These are phyloP conservation scores for Phymorhynchus buccinoides DNA, from an alignment of 1,140 invertebrate species.

Conservation along the genomic window DNA sequence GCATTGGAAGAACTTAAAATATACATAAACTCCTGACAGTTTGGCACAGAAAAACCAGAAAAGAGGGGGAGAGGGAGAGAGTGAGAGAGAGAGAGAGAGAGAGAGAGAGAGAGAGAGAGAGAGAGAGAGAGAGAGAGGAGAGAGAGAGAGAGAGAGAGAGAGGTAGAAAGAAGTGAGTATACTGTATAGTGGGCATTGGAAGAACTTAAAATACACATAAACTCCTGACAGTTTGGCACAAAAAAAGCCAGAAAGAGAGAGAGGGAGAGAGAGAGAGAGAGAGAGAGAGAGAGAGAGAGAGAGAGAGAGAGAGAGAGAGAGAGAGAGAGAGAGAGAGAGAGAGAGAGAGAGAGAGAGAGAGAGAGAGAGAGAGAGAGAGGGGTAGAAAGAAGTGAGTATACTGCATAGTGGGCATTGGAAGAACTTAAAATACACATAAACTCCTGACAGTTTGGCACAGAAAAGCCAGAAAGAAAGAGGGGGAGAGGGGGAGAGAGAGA, in stretches of 20 bases:
- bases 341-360: background rate
- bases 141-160: background rate
- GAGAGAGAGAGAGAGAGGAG: background rate
- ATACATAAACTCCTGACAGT: too few species aligned
- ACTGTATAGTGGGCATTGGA: too few species aligned
- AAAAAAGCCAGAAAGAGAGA: background rate
- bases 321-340: background rate
- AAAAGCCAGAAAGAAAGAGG: background rate
- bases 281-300: background rate
- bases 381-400: too few species aligned
- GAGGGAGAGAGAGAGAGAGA: background rate
- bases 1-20: too few species aligned
- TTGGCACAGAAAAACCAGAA: background rate
- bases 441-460: background rate
- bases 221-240: background rate
- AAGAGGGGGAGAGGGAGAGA: background rate
- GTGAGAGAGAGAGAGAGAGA: background rate
- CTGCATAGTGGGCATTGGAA: too few species aligned
- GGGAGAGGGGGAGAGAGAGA: background rate
- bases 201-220: too few species aligned
- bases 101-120: too few species aligned
- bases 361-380: background rate
- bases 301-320: background rate
- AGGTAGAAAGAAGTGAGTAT: too few species aligned
- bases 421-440: too few species aligned